phyloP scores from a whole-genome alignment of 1,140 invertebrate species.

The Drosophila pruinosa region DNA sequence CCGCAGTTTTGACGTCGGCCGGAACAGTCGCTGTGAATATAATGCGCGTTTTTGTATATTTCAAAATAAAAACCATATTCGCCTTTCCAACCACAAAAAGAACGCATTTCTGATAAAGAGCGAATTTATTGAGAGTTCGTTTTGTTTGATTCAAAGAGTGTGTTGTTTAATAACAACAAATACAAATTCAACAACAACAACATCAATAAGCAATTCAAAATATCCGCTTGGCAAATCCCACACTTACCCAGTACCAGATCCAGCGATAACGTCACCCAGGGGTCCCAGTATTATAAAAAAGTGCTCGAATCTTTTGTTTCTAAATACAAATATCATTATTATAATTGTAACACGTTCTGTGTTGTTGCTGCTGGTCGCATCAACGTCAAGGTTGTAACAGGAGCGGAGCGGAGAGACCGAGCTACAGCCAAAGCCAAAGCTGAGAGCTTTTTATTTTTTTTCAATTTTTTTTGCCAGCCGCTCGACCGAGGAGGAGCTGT shows the following conservation, averaged over 20 bases:
- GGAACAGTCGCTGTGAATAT: constrained; percentile 53
- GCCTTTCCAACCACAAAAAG: constrained; percentile 80
- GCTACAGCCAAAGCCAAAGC: neutral
- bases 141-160: constrained; percentile 15
- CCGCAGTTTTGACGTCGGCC: neutral
- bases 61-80: constrained; percentile 80
- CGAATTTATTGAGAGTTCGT: constrained; percentile 26
- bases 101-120: constrained; percentile 73
- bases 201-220: constrained; percentile 32
- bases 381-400: constrained; percentile 63
- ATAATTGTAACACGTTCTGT: constrained; percentile 59
- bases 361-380: constrained; percentile 30
- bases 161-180: constrained; percentile 27
- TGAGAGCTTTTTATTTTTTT: constrained; percentile 21
- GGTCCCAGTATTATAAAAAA: constrained; percentile 64
- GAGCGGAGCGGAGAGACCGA: constrained; percentile 11
- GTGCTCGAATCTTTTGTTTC: constrained; percentile 74
- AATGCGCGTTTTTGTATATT: constrained; percentile 77
- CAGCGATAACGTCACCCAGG: constrained; percentile 65
- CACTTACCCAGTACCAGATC: constrained; percentile 20
- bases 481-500: constrained; percentile 48
- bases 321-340: constrained; percentile 59
- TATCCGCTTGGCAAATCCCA: constrained; percentile 16
- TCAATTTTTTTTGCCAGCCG: constrained; percentile 33
- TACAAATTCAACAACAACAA: constrained; percentile 41